Conservation (phyloP, 2,888 invertebrate genomes). For the Conus canariensis region DNA sequence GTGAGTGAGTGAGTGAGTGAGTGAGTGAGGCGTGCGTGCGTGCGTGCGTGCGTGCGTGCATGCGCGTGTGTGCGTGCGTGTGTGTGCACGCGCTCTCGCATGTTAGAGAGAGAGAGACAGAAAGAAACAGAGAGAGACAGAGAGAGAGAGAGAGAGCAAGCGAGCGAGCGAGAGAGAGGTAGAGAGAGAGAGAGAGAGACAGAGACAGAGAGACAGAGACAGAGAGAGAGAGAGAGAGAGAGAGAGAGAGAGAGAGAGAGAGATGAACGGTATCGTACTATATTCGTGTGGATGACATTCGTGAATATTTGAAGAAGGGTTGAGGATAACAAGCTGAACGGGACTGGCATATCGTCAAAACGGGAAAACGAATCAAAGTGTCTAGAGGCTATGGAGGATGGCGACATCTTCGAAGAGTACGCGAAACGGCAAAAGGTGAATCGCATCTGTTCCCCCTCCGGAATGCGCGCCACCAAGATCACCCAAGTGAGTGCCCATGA, state of each 20-base stretch:
- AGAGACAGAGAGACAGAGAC: constrained; percentile 14
- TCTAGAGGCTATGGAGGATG: too few species aligned
- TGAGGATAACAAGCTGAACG: too few species aligned
- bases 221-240: constrained; percentile 32
- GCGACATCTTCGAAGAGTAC: too few species aligned
- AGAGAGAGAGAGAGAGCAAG: constrained; percentile 20
- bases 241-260: constrained; percentile 15
- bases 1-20: constrained; percentile 1
- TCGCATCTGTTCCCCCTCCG: neutral
- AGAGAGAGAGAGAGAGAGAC: neutral
- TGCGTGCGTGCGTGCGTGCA: neutral
- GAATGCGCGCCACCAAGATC: too few species aligned
- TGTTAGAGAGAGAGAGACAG: neutral
- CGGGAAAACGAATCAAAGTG: too few species aligned
- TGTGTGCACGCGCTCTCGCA: too few species aligned
- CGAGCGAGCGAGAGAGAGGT: neutral
- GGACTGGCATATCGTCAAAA: too few species aligned
- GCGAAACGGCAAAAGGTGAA: too few species aligned
- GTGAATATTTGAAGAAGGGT: too few species aligned
- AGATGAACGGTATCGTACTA: neutral
- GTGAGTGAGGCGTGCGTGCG: neutral
- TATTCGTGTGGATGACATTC: neutral
- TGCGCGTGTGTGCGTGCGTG: too few species aligned
- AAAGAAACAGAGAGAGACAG: neutral
- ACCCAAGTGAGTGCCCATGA: too few species aligned